Evolutionary conservation across 2,113 vertebrate species (phyloP), one percentile per base, ranked within the genome.

Genomic region (Aegotheles bennettii): DNA sequence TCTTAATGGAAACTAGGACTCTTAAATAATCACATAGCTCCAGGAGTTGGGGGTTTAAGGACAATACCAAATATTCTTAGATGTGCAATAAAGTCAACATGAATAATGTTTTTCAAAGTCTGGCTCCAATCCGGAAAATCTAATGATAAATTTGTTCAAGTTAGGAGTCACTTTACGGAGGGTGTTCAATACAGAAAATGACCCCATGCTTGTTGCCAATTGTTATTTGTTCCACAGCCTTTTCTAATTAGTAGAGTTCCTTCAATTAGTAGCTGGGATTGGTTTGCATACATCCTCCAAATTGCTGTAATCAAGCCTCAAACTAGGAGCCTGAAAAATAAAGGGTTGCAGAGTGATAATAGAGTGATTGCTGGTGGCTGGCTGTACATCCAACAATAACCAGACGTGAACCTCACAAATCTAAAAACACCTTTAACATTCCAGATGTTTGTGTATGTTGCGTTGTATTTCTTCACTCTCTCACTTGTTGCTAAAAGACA

Each of bases 231-330:
- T 92, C 76, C 60, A 42, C 67, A 80, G 67, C 60, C 79, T 90
- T 84, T 93, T 74, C 87, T 92, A 96, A 91, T 95, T 93, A 91
- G 90, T n/a, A 77, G 79, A 80, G 63, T 94, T 95, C 87, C 94
- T 94, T 90, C 90, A 93, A 86, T 95, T 95, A 92, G 90, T 71
- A 90, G 59, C 68, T 92, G 83, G 73, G 93, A 94, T 90, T 64
- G 73, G 71, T 96, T 92, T 94, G 85, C 76, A 60, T 75, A 95
- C 79, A 90, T 93, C 79, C 82, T 92, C 86, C 64, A 88, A 96
- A 96, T 95, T 90, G 92, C 71, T 96, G 90, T 92, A 95, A 90
- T 96, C 92, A 97, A 92, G 71, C 64, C 40, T 89, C 79, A 88
- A 51, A 94, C 64, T 43, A 86, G 71, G 8, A 75, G 29, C 38